phyloP scores from a whole-genome alignment of 1,140 invertebrate species.

The Ceratosolen fusciceps region DNA sequence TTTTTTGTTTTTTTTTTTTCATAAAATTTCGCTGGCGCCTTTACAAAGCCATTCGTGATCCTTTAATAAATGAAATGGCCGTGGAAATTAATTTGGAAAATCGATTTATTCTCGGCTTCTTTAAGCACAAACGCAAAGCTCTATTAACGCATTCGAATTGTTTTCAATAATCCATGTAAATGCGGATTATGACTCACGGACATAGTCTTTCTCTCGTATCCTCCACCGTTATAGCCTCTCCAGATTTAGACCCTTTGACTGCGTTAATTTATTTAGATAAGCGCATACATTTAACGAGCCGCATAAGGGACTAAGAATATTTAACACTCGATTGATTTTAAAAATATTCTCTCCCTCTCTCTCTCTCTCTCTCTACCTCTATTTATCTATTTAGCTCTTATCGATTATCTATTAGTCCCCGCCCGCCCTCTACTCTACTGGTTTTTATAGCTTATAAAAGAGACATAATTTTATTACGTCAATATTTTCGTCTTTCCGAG shows the following conservation, averaged over 20 bases:
- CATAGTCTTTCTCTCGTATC: neutral
- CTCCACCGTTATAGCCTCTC: conserved; percentile 14
- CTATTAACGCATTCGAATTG: neutral
- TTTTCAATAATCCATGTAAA: conserved; percentile 9
- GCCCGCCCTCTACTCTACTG: too few species aligned
- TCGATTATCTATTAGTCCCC: conserved; percentile 22
- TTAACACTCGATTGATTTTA: conserved; percentile 27
- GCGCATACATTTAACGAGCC: conserved; percentile 25
- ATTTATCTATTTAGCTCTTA: conserved; percentile 5
- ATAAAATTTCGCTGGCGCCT: too few species aligned
- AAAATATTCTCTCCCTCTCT: neutral
- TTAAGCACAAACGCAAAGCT: neutral
- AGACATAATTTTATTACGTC: neutral
- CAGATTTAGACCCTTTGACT: too few species aligned
- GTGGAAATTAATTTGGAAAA: neutral
- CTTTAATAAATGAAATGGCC: too few species aligned
- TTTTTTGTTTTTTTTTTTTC: too few species aligned
- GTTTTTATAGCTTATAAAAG: conserved; percentile 18
- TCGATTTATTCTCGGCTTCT: neutral
- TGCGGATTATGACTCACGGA: neutral
- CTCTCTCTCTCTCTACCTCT: too few species aligned
- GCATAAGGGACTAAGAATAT: conserved; percentile 6
- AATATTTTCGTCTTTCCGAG: neutral
- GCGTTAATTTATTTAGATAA: too few species aligned
- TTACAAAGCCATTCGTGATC: too few species aligned